These are phyloP conservation scores for Melanophora roralis DNA, from an alignment of 2,888 invertebrate species.

Conservation along the genomic window DNA sequence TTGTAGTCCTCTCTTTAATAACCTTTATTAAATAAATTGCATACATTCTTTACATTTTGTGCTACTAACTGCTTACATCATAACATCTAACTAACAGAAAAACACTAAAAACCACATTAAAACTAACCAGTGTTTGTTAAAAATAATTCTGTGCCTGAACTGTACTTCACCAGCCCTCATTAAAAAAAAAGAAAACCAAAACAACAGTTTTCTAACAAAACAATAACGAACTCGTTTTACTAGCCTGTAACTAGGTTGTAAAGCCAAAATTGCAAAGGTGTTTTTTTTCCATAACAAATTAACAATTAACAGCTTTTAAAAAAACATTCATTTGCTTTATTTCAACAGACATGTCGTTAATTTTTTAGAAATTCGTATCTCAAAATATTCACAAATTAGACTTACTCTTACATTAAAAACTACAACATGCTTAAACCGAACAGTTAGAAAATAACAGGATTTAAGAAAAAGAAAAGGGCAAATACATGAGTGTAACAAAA, in stretches of 20 bases:
- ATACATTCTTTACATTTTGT: slow-evolving; percentile 21
- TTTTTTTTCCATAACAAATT: slow-evolving; percentile 50
- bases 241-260: slow-evolving; percentile 77
- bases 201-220: slow-evolving; percentile 18
- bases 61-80: neutral
- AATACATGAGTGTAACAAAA: too few relatives aligned
- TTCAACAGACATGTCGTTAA: slow-evolving; percentile 71
- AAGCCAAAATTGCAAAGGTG: slow-evolving; percentile 74
- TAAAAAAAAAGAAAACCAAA: neutral
- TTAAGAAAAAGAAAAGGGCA: neutral
- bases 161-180: neutral
- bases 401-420: neutral
- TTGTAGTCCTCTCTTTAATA: too few relatives aligned
- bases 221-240: slow-evolving; percentile 74
- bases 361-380: slow-evolving; percentile 76
- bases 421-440: slow-evolving; percentile 34
- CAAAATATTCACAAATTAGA: slow-evolving; percentile 64
- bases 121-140: neutral
- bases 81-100: neutral
- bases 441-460: neutral
- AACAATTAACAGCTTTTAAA: slow-evolving; percentile 27
- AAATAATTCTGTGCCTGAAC: neutral
- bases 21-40: neutral
- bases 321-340: slow-evolving; percentile 60
- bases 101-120: neutral